Conservation (phyloP, 2,888 invertebrate genomes). For the Rhagophthalmus giganteus region DNA sequence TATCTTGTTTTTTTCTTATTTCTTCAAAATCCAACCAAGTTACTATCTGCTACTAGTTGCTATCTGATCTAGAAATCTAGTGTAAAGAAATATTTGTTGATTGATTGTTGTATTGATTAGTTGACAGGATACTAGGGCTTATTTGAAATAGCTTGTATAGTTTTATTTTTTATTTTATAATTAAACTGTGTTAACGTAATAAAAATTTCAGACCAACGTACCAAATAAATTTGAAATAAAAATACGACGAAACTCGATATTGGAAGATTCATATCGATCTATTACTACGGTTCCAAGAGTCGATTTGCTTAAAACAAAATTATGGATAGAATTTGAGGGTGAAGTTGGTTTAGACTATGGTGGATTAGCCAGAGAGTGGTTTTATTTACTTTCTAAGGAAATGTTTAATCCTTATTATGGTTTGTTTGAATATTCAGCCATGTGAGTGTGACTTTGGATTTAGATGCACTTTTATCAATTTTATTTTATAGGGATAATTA, state of each 20-base stretch:
- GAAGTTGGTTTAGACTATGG: conserved; percentile 97
- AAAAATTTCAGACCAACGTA: conserved; percentile 80
- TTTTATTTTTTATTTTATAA: no score
- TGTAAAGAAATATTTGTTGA: no score
- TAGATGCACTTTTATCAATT: not conserved
- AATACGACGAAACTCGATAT: conserved; percentile 83
- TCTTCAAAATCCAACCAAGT: no score
- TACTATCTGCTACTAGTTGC: no score
- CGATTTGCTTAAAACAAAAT: conserved; percentile 92
- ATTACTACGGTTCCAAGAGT: conserved; percentile 89
- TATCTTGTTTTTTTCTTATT: no score
- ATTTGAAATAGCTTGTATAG: no score
- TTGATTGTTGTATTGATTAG: no score
- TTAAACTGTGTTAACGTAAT: no score
- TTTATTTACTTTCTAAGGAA: conserved; percentile 96
- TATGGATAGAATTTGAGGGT: conserved; percentile 99
- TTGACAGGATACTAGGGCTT: no score
- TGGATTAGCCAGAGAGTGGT: conserved; percentile 96
- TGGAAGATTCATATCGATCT: conserved; percentile 96
- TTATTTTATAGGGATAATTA: conserved; percentile 80
- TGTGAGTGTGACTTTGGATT: conserved; percentile 70
- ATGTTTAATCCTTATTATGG: conserved; percentile 99
- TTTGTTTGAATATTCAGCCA: conserved; percentile 98
- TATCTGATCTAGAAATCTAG: no score
- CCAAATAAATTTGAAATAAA: conserved; percentile 98